These are phyloP conservation scores for Leptopilina syphax DNA, from an alignment of 2,888 invertebrate species.

Conservation along the genomic window DNA sequence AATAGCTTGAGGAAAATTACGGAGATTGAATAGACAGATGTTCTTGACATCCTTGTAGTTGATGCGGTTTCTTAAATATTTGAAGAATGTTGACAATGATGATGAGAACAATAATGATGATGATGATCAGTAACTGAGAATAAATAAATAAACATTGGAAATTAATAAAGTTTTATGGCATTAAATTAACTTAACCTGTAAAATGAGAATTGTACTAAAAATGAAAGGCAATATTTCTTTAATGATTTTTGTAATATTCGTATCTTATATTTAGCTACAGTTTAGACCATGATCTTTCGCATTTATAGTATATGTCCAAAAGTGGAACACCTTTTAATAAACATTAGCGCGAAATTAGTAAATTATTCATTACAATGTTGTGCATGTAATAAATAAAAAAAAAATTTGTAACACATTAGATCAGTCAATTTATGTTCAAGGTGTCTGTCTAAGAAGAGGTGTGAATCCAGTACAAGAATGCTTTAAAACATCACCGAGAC, in stretches of 20 bases:
- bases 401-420: constrained; percentile 24
- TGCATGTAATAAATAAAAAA: constrained; percentile 38
- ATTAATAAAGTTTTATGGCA: not conserved
- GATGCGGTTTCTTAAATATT: not conserved
- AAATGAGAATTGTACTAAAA: constrained; percentile 20
- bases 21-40: too few relatives aligned
- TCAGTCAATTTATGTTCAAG: constrained; percentile 31
- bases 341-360: constrained; percentile 25
- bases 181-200: constrained; percentile 4
- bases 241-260: constrained; percentile 24
- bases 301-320: constrained; percentile 14
- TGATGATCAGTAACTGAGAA: not conserved
- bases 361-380: constrained; percentile 37
- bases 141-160: not conserved
- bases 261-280: constrained; percentile 36
- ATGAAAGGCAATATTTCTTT: constrained; percentile 33
- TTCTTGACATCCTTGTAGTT: not conserved
- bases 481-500: constrained; percentile 38
- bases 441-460: constrained; percentile 29
- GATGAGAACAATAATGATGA: too few relatives aligned
- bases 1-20: not conserved
- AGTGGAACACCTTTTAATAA: constrained; percentile 34
- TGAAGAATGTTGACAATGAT: too few relatives aligned
- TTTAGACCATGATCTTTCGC: constrained; percentile 32
- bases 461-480: constrained; percentile 33